Evolutionary conservation across 2,797 vertebrate species (phyloP).

Genomic region (Psittacula derbiana): DNA sequence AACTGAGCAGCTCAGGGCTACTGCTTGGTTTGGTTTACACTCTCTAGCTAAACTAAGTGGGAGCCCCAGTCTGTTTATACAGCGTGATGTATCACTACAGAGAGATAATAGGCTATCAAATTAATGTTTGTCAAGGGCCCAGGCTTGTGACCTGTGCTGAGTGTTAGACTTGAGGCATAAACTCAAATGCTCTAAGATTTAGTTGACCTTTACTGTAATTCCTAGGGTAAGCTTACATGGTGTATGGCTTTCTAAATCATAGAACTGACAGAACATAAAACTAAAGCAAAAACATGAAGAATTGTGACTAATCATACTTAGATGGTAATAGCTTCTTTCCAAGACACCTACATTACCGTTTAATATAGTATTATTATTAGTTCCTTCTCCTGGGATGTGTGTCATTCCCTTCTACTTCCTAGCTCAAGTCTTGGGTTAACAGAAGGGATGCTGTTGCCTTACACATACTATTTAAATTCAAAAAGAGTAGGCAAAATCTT

Average conservation of each 20-base stretch:
- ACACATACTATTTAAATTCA: accelerated
- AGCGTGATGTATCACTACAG: accelerated
- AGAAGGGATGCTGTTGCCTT: background rate
- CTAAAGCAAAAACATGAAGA: background rate
- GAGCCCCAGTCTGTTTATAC: background rate
- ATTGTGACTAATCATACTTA: background rate
- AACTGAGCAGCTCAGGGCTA: background rate
- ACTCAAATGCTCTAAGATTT: background rate
- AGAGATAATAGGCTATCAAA: background rate
- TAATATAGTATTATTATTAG: background rate
- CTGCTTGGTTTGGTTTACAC: background rate
- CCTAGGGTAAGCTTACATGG: background rate
- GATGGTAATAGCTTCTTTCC: background rate
- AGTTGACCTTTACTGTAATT: background rate
- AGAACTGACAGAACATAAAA: background rate
- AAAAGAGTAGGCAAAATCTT: background rate
- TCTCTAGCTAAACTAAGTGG: background rate
- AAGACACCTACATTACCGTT: background rate
- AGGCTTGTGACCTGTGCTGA: background rate
- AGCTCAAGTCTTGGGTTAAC: background rate
- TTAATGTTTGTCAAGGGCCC: background rate
- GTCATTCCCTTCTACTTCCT: background rate
- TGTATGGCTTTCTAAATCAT: background rate
- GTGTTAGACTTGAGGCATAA: background rate
- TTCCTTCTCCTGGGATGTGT: background rate